Conservation (phyloP, 2,113 vertebrate genomes). For the Onychostoma macrolepis region DNA sequence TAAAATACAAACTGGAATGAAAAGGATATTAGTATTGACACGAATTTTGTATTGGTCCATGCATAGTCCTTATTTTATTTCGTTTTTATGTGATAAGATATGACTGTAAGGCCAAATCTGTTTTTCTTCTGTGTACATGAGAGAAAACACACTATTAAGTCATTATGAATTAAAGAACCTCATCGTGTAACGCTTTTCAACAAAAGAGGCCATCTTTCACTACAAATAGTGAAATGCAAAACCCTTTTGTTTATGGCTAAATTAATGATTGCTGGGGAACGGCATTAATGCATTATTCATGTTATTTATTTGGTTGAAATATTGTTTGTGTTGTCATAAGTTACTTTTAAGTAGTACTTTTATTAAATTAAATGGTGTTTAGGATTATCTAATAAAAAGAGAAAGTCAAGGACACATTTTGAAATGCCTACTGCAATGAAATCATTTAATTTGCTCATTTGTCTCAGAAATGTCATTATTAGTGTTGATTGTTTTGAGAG, state of each 20-base stretch:
- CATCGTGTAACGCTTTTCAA: not conserved
- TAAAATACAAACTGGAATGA: not conserved
- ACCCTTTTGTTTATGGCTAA: not conserved
- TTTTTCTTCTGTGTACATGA: not conserved
- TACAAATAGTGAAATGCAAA: not conserved
- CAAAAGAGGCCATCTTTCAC: not conserved
- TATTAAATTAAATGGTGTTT: not conserved
- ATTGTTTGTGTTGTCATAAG: not conserved
- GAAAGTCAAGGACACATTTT: not conserved
- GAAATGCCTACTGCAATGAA: not conserved
- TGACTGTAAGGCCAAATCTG: not conserved
- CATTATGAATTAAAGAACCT: not conserved
- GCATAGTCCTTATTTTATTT: not conserved
- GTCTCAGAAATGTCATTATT: not conserved
- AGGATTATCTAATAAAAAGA: not conserved
- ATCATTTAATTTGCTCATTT: not conserved
- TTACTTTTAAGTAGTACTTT: not conserved
- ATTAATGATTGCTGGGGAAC: not conserved
- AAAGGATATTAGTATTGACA: not conserved
- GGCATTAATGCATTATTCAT: not conserved
- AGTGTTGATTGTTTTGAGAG: not conserved
- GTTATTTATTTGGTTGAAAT: not conserved
- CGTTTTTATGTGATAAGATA: not conserved
- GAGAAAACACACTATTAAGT: not conserved
- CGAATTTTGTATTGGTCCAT: not conserved